Conservation (phyloP, 2,113 vertebrate genomes). For the Monopterus albus region DNA sequence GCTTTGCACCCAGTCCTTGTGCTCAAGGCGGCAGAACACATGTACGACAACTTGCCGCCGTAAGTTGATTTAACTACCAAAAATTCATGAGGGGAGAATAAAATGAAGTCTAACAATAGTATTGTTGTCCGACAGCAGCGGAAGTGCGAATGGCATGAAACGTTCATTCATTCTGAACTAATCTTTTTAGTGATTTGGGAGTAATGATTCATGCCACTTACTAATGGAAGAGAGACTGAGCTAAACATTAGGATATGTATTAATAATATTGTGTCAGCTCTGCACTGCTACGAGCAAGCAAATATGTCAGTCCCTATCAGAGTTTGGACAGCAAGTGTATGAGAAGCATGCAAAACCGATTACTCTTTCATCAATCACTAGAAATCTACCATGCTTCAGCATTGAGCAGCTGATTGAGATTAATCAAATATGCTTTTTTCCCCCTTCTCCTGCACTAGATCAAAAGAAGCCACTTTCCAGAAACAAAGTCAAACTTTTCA, state of each 20-base stretch:
- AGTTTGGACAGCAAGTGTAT: background rate
- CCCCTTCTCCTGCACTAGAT: slow-evolving; percentile 3
- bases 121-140: slow-evolving; percentile 21
- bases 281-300: slow-evolving; percentile 22
- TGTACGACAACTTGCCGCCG: slow-evolving; percentile 24
- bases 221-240: slow-evolving; percentile 44
- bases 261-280: slow-evolving; percentile 25
- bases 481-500: slow-evolving; percentile 54
- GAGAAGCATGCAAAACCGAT: slow-evolving; percentile 34
- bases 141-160: slow-evolving; percentile 16
- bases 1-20: slow-evolving; percentile 16
- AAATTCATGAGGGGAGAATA: slow-evolving; percentile 29
- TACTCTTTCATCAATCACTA: slow-evolving; percentile 48
- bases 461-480: slow-evolving; percentile 42
- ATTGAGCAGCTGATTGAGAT: slow-evolving; percentile 47
- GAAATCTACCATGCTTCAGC: slow-evolving; percentile 24
- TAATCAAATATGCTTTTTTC: slow-evolving; percentile 13
- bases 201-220: slow-evolving; percentile 46
- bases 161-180: slow-evolving; percentile 50
- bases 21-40: slow-evolving; percentile 34
- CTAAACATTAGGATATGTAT: slow-evolving; percentile 47
- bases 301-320: slow-evolving; percentile 12
- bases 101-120: slow-evolving; percentile 18
- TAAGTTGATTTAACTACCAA: slow-evolving; percentile 40
- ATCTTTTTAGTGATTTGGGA: slow-evolving; percentile 59